Evolutionary conservation across 2,113 vertebrate species (phyloP).

Genomic region (Mionectes macconnelli): DNA sequence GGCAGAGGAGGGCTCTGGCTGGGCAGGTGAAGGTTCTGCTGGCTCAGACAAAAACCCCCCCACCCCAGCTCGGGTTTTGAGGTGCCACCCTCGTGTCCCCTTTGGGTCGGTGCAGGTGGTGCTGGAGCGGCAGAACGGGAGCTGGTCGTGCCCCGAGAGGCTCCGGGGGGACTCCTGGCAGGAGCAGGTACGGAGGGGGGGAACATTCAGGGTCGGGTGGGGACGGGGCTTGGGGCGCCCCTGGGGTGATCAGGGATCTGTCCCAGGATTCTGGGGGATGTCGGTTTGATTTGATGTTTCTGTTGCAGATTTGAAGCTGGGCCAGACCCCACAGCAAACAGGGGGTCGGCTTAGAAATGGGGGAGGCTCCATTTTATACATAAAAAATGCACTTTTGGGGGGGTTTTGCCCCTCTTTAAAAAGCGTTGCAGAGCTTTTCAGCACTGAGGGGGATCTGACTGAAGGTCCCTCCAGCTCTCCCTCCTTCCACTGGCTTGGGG

Average conservation of each 20-base stretch:
- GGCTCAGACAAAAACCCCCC: too few relatives aligned
- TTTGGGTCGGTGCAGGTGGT: background rate
- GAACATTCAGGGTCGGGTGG: background rate
- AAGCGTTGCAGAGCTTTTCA: background rate
- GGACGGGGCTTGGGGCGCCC: background rate
- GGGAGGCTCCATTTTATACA: background rate
- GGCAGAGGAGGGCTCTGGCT: too few relatives aligned
- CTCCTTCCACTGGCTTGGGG: too few relatives aligned
- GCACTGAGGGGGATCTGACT: too few relatives aligned
- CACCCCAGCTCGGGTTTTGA: background rate
- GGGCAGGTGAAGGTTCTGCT: too few relatives aligned
- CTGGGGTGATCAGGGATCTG: too few relatives aligned
- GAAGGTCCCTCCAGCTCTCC: background rate
- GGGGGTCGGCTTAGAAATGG: background rate
- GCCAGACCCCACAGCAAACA: too few relatives aligned
- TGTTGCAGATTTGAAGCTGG: background rate
- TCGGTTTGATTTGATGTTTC: accelerated
- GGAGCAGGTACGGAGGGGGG: constrained; percentile 5
- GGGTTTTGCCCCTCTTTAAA: background rate
- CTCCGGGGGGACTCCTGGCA: background rate
- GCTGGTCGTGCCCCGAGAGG: background rate
- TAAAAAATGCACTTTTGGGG: background rate
- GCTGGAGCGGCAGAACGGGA: constrained; percentile 64
- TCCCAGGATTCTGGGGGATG: too few relatives aligned
- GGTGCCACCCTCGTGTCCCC: background rate